These are phyloP conservation scores for Caranx ignobilis DNA, from an alignment of 2,113 vertebrate genomes.

Conservation along the genomic window DNA sequence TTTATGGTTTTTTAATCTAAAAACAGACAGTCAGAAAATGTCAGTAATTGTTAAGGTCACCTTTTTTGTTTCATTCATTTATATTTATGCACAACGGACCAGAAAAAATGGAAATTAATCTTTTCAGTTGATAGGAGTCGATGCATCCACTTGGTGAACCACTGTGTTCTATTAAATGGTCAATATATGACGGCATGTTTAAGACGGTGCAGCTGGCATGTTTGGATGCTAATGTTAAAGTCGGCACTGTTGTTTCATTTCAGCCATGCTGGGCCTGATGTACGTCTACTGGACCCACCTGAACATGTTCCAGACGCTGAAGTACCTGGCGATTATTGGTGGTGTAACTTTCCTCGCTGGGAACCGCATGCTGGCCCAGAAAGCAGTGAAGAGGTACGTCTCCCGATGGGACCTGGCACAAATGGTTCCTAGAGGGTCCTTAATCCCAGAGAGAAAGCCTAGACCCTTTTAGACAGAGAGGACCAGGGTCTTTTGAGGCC, in stretches of 20 bases:
- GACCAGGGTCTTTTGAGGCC: constrained; percentile 28
- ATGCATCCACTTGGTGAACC: too few relatives aligned
- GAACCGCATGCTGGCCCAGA: constrained; percentile 98
- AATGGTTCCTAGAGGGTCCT: constrained; percentile 50
- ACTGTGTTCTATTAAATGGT: not conserved
- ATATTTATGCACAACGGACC: too few relatives aligned
- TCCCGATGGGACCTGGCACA: constrained; percentile 8
- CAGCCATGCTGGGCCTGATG: constrained; percentile 97
- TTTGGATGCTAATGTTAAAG: not conserved
- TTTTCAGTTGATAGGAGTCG: too few relatives aligned
- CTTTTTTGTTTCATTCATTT: too few relatives aligned
- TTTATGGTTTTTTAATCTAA: too few relatives aligned
- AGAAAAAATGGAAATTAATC: too few relatives aligned
- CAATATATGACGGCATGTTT: not conserved
- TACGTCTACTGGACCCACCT: constrained; percentile 99
- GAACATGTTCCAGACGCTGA: constrained; percentile 99
- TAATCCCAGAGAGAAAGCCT: constrained; percentile 23
- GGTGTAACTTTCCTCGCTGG: constrained; percentile 96
- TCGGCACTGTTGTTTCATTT: not conserved
- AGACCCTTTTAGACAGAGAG: not conserved
- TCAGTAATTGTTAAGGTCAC: too few relatives aligned
- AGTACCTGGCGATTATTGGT: constrained; percentile 96
- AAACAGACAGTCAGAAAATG: too few relatives aligned
- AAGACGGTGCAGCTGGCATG: not conserved
- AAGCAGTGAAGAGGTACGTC: constrained; percentile 94